Base-by-base conservation (phyloP, 2,797 vertebrate genomes). In the Myotis vivesi region DNA sequence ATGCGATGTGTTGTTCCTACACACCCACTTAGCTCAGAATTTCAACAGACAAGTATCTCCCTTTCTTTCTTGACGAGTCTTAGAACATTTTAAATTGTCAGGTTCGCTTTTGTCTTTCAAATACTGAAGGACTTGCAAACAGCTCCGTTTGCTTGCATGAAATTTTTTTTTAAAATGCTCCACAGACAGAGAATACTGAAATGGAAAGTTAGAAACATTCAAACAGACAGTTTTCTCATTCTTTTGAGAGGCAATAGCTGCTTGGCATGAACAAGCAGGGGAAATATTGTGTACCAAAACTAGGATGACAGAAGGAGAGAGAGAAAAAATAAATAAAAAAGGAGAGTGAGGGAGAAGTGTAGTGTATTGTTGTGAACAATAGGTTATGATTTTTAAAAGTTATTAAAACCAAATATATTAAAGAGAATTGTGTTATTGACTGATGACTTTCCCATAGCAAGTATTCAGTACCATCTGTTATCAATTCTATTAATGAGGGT, bases 61-160 rank as follows among this genome's bases (percentile, higher is more conserved):
- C 96, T 93, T 95, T 89, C 80, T 95, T 96, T 82, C 93, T 80
- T 97, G 97, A 98, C 95, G 96, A 38, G 89, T 98, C 95, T 98
- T 92, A 97, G 96, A 98, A 97, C 95, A 92, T 97, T 89, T 97
- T 94, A 97, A 98, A 97, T 97, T 98, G 97, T 96, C 97, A 97
- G 94, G 79, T 96, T 98, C 96, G 95, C 97, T 97, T 98, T 97
- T 96, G 96, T 98, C 96, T 97, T 97, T 97, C 98, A 96, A 97
- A 97, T 97, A 97, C 84, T 77, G 80, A 97, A 97, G 96, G 96
- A 89, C 96, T 97, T 97, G 94, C 95, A 98, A 98, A 98, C 92
- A 98, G 89, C 90, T 97, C 94, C 97, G 97, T 97, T 97, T 97
- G 96, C 96, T 89, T 94, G 88, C 95, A 87, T 0, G 92, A 97